These are phyloP conservation scores for Drosophila leontia DNA, from an alignment of 1,140 invertebrate genomes.

Conservation along the genomic window DNA sequence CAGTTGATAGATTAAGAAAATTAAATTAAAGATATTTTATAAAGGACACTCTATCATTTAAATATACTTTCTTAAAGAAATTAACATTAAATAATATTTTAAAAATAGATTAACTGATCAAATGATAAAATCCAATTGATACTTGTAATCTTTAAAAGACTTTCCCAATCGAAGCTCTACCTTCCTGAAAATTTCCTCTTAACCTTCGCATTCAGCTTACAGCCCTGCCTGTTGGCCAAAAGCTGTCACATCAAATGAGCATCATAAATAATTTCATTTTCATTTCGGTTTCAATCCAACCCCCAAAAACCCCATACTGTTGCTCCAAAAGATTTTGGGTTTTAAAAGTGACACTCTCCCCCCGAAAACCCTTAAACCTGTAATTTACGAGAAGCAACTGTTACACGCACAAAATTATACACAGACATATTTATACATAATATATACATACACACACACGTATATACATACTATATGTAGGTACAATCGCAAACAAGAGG, in stretches of 20 bases:
- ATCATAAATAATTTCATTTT: conserved; percentile 76
- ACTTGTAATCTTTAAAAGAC: neutral
- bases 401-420: conserved; percentile 47
- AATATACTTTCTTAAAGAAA: too few relatives aligned
- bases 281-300: conserved; percentile 58
- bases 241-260: conserved; percentile 73
- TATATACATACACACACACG: neutral
- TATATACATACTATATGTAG: neutral
- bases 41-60: too few relatives aligned
- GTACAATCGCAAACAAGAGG: conserved; percentile 33
- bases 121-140: neutral
- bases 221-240: conserved; percentile 37
- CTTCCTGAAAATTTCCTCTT: conserved; percentile 2
- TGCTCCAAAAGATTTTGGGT: conserved; percentile 37
- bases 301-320: conserved; percentile 32
- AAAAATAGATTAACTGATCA: too few relatives aligned
- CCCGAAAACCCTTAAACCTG: conserved; percentile 26
- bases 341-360: conserved; percentile 45
- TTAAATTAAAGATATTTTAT: too few relatives aligned
- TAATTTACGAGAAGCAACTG: conserved; percentile 70
- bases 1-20: too few relatives aligned
- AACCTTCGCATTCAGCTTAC: conserved; percentile 7
- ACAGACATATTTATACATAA: neutral
- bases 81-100: too few relatives aligned
- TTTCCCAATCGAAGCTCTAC: neutral